Percentiles rank a stretch among this genome's conserved stretches.
Evolutionary conservation across 2,888 invertebrate species (phyloP).

Genomic region (Erynnis tages): DNA sequence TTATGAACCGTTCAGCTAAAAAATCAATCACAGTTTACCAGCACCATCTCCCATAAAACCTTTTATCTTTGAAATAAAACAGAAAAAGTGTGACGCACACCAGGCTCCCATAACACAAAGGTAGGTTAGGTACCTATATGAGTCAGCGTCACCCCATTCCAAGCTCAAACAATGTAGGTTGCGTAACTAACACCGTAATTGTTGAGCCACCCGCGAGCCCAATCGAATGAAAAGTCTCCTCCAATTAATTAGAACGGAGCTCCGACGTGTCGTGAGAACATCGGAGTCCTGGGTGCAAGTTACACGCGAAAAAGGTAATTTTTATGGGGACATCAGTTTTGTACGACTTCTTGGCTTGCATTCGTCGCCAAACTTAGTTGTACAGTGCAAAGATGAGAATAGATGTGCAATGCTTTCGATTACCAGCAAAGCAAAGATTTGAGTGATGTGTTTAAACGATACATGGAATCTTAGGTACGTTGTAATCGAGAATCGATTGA

Average conservation of each 20-base stretch:
- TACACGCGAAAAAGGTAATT: slow-evolving; percentile 10
- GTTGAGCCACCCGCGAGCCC: slow-evolving; percentile 41
- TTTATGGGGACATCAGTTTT: neutral
- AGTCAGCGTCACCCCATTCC: neutral
- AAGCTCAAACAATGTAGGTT: slow-evolving; percentile 4
- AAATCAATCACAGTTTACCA: too few relatives aligned
- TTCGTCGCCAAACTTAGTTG: too few relatives aligned
- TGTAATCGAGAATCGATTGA: too few relatives aligned
- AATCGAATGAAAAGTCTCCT: slow-evolving; percentile 66
- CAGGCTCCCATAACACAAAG: neutral
- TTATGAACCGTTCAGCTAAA: too few relatives aligned
- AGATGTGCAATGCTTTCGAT: too few relatives aligned
- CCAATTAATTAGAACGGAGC: slow-evolving; percentile 64
- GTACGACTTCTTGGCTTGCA: too few relatives aligned
- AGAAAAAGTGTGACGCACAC: neutral
- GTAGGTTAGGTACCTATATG: neutral
- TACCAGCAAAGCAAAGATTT: too few relatives aligned
- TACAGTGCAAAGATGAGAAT: too few relatives aligned
- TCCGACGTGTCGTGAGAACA: slow-evolving; percentile 40
- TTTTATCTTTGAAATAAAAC: neutral
- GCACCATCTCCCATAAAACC: neutral
- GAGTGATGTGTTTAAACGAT: too few relatives aligned
- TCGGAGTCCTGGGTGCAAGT: slow-evolving; percentile 26
- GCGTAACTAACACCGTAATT: slow-evolving; percentile 36
- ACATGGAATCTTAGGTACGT: too few relatives aligned